Base-by-base conservation (phyloP, 2,888 invertebrate genomes). In the Spodoptera exigua region DNA sequence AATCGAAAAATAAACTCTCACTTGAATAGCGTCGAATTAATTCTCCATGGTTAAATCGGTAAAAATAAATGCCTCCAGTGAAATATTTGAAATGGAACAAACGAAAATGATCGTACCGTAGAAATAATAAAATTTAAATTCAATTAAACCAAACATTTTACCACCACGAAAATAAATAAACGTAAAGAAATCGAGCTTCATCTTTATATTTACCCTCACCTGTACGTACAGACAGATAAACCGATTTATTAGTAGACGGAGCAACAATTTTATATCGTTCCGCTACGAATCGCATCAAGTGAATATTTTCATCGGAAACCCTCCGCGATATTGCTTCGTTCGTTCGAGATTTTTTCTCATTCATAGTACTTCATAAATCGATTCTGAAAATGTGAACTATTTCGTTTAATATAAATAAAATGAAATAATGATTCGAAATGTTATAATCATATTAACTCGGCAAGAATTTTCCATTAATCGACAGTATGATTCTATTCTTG, bases 251-350 rank as follows among this genome's bases (percentile, higher is more conserved):
- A 84, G 69, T 62, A 68, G 37, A 61, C 35, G 43, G 69, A 77
- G 76, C 76, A 80, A 82, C 82, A 84, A 86, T 85, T 85, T 87
- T 84, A 82, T 84, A 81, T 84, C 80, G 70, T 68, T 73, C 40
- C 71, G 68, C 60, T 70, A 55, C 74, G 76, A 85, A 88, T 87
- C 81, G 79, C 81, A 86, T 88, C 76, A 83, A 84, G 75, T 80
- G 77, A 84, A 84, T 86, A 82, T 82, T 82, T 81, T 80, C 74
- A 67, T 71, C 41, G 14, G 36, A 61, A 61, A 48, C 43, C 55
- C 68, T 61, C 48, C 34, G 41, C 60, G 47, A 59, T 52, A 47
- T 65, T 40, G 43, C 32, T 51, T n/a, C 52, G 37, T 67, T 55
- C 34, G 41, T 21, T 43, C 32, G 54, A 46, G n/a, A 49, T 40